Conservation (phyloP, 2,797 vertebrate genomes). For the Anguilla megastoma region DNA sequence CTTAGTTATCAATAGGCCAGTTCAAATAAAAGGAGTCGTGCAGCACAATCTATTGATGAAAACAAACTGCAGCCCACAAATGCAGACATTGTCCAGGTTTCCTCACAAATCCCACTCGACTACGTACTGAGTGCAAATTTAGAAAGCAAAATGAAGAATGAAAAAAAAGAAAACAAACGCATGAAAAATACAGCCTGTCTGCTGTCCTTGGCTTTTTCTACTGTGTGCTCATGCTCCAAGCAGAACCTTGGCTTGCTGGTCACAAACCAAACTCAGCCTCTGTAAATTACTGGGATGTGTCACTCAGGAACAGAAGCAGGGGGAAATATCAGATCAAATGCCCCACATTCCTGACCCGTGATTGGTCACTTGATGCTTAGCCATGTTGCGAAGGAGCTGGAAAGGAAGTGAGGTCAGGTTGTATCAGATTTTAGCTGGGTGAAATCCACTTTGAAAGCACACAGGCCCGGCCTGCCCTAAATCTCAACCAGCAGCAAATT, state of each 20-base stretch:
- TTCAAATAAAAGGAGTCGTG: not conserved
- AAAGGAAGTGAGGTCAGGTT: not conserved
- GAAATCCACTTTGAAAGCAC: not conserved
- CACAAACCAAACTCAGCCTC: not conserved
- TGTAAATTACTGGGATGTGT: not conserved
- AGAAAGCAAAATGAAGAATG: not conserved
- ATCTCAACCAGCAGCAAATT: not conserved
- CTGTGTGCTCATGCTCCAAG: not conserved
- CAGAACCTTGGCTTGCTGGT: not conserved
- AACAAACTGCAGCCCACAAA: not conserved
- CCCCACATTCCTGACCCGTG: not conserved
- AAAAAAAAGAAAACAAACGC: not conserved
- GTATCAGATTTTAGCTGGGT: not conserved
- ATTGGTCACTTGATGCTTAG: not conserved
- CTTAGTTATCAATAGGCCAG: not conserved
- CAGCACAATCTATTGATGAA: not conserved
- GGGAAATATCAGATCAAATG: not conserved
- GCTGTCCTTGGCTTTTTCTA: not conserved
- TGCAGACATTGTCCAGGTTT: not conserved
- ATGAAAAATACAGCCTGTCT: not conserved
- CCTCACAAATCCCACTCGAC: not conserved
- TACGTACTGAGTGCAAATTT: not conserved
- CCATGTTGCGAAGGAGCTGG: not conserved
- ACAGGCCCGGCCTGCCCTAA: not conserved
- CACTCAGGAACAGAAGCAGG: not conserved